Percentiles rank a stretch among this genome's conserved stretches.
Conservation (phyloP, 2,113 vertebrate genomes). For the Caranx melampygus region DNA sequence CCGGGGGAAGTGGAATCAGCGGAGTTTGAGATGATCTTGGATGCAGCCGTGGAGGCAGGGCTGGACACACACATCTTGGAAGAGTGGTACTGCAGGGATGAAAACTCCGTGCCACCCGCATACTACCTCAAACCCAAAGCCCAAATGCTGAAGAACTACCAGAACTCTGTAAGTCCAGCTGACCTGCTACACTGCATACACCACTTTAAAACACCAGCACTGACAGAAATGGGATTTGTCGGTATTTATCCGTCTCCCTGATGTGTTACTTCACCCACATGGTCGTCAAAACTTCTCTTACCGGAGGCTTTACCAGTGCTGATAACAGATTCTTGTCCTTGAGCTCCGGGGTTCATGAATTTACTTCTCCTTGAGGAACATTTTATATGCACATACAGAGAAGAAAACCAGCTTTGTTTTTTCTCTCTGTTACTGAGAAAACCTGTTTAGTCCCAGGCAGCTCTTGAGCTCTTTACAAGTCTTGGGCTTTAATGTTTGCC, state of each 20-base stretch:
- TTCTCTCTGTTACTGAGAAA: not conserved
- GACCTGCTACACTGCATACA: no score
- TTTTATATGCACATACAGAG: conserved; percentile 23
- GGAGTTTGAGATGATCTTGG: conserved; percentile 99
- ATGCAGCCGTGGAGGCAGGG: conserved; percentile 93
- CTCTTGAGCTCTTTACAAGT: not conserved
- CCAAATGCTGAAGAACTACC: conserved; percentile 92
- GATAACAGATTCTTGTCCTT: conserved; percentile 15
- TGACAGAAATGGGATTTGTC: not conserved
- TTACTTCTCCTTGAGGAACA: conserved; percentile 17
- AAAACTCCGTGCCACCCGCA: conserved; percentile 95
- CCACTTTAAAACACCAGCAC: not conserved
- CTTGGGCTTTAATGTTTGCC: conserved; percentile 17
- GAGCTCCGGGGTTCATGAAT: conserved; percentile 6
- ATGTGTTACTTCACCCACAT: not conserved
- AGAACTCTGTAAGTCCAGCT: conserved; percentile 83
- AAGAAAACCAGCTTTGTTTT: conserved; percentile 29
- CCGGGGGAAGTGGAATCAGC: conserved; percentile 96
- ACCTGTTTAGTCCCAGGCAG: not conserved
- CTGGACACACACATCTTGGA: conserved; percentile 95
- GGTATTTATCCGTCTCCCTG: not conserved
- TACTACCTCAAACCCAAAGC: conserved; percentile 98
- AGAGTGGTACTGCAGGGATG: conserved; percentile 98
- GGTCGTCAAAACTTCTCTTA: not conserved
- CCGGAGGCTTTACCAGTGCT: not conserved